phyloP scores from a whole-genome alignment of 1,140 invertebrate species.

The Tetragnatha versicolor region DNA sequence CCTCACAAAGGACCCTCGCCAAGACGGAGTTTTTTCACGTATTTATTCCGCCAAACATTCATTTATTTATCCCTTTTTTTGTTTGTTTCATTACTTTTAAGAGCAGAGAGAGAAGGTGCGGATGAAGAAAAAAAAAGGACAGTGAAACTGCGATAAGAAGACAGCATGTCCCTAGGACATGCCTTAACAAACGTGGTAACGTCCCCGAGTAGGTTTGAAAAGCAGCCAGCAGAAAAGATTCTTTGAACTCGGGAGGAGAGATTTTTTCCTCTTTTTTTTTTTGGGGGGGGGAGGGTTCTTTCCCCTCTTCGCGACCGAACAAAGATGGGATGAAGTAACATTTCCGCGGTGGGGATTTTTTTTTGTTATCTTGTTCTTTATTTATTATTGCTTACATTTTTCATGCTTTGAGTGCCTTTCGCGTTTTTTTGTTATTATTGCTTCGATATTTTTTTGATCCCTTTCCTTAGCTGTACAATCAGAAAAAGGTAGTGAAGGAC shows the following conservation, averaged over 20 bases:
- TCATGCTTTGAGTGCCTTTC: slow-evolving; percentile 14
- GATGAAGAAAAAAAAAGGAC: slow-evolving; percentile 20
- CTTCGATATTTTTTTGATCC: not conserved
- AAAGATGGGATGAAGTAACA: slow-evolving; percentile 39
- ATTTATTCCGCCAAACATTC: slow-evolving; percentile 39
- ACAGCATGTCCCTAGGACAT: slow-evolving; percentile 33
- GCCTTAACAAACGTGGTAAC: slow-evolving; percentile 42
- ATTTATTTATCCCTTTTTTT: slow-evolving; percentile 43
- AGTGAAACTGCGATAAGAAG: slow-evolving; percentile 23
- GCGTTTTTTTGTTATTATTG: not conserved
- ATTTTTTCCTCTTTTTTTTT: slow-evolving; percentile 18
- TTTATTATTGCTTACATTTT: slow-evolving; percentile 42
- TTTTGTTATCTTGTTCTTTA: slow-evolving; percentile 11
- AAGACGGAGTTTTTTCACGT: slow-evolving; percentile 17
- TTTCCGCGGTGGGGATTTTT: slow-evolving; percentile 7
- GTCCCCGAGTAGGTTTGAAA: slow-evolving; percentile 27
- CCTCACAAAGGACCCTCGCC: slow-evolving; percentile 27
- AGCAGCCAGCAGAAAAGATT: slow-evolving; percentile 27
- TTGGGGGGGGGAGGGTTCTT: not conserved
- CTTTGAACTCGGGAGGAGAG: slow-evolving; percentile 4
- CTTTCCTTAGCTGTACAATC: not conserved
- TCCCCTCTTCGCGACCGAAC: slow-evolving; percentile 9
- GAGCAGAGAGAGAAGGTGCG: not conserved
- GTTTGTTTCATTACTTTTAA: slow-evolving; percentile 28
- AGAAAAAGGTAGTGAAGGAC: slow-evolving; percentile 27